These are phyloP conservation scores for Dicentrarchus labrax DNA, from an alignment of 2,113 vertebrate species.

Conservation along the genomic window DNA sequence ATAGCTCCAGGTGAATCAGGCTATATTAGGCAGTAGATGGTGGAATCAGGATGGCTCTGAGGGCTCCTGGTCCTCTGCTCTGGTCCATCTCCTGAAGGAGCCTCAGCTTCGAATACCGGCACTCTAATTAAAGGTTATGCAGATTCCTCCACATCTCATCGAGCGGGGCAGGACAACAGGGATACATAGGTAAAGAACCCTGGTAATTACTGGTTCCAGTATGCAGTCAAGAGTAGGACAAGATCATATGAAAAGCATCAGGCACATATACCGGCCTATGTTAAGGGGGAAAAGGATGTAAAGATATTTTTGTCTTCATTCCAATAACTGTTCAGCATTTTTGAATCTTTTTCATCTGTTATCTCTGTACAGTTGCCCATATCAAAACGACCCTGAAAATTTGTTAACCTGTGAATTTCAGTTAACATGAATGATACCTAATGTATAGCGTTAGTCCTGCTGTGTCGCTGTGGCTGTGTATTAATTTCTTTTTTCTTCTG, in stretches of 20 bases:
- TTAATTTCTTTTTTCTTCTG: conserved; percentile 58
- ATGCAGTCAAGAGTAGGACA: conserved; percentile 40
- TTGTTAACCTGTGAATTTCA: conserved; percentile 26
- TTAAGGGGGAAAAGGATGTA: neutral
- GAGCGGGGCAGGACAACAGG: conserved; percentile 69
- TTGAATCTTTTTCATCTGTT: conserved; percentile 7
- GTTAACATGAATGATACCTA: conserved; percentile 39
- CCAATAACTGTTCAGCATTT: conserved; percentile 8
- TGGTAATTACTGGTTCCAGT: conserved; percentile 72
- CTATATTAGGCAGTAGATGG: conserved; percentile 63
- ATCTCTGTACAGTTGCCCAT: neutral
- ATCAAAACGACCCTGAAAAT: conserved; percentile 21
- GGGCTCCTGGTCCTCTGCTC: conserved; percentile 57
- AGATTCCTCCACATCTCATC: conserved; percentile 69
- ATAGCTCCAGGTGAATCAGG: conserved; percentile 43
- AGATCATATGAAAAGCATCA: conserved; percentile 42
- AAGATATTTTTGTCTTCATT: conserved; percentile 28
- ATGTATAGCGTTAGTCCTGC: conserved; percentile 47
- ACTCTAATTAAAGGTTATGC: conserved; percentile 82
- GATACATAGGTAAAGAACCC: conserved; percentile 72
- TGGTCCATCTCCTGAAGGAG: conserved; percentile 56
- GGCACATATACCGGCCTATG: neutral
- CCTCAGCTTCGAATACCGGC: conserved; percentile 39
- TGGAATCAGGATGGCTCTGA: conserved; percentile 39
- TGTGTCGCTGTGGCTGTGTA: conserved; percentile 49